A percentile compares a stretch with the other conserved stretches of the same genome.
These are phyloP conservation scores for Aphaenogaster rudis DNA, from an alignment of 1,140 invertebrate species.

Conservation along the genomic window DNA sequence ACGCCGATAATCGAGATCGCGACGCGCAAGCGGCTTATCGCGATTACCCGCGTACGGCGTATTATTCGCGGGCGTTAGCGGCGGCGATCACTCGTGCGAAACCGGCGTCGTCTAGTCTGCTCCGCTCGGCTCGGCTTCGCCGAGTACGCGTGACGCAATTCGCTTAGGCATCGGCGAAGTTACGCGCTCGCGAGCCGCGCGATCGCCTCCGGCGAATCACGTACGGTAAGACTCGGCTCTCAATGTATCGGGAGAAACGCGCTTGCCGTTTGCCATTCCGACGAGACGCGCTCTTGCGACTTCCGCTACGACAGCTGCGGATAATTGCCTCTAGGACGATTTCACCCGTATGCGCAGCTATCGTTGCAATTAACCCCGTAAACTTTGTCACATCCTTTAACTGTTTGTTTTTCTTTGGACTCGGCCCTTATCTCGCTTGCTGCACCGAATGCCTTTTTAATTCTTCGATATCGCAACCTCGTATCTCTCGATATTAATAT, in stretches of 20 bases:
- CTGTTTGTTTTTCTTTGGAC: neutral
- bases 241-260: conserved; percentile 20
- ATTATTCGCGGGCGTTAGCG: conserved; percentile 18
- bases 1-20: conserved; percentile 47
- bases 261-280: neutral
- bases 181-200: conserved; percentile 46
- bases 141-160: conserved; percentile 54
- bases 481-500: neutral
- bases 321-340: conserved; percentile 34
- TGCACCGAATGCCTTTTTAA: neutral
- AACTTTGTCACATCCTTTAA: neutral
- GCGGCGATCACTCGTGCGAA: conserved; percentile 57
- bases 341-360: conserved; percentile 13
- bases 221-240: conserved; percentile 13
- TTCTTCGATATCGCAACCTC: neutral
- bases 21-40: conserved; percentile 44
- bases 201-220: conserved; percentile 47
- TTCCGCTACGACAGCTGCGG: conserved; percentile 56
- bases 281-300: conserved; percentile 26
- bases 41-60: conserved; percentile 35
- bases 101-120: conserved; percentile 73
- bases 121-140: neutral
- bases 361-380: conserved; percentile 7
- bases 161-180: conserved; percentile 53
- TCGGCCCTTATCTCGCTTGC: neutral